Evolutionary conservation across 1,140 invertebrate species (phyloP).

Genomic region (Tyrophagus putrescentiae): DNA sequence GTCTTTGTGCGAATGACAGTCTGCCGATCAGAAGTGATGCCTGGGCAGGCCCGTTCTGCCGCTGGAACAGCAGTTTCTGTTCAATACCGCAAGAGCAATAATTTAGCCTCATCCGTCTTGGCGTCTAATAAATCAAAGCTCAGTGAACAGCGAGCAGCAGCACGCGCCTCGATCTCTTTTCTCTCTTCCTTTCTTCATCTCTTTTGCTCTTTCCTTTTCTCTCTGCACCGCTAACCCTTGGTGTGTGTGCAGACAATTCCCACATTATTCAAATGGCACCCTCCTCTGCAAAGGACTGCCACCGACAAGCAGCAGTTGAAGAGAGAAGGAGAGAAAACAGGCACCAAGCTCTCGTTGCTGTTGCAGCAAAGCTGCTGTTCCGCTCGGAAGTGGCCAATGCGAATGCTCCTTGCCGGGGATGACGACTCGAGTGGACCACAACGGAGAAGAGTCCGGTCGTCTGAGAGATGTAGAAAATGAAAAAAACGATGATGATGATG

Average conservation of each 20-base stretch:
- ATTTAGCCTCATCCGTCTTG: not conserved
- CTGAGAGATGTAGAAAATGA: too few relatives aligned
- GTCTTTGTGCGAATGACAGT: too few relatives aligned
- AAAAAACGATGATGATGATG: too few relatives aligned
- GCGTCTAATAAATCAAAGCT: not conserved
- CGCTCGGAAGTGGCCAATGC: not conserved
- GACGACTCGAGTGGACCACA: too few relatives aligned
- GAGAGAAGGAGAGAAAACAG: too few relatives aligned
- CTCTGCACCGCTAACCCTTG: not conserved
- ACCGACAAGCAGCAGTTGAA: not conserved
- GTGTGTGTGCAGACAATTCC: slow-evolving; percentile 2
- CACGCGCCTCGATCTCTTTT: not conserved
- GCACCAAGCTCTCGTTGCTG: too few relatives aligned
- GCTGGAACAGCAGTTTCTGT: too few relatives aligned
- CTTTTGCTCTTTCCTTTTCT: not conserved
- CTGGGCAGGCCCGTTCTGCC: too few relatives aligned
- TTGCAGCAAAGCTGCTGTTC: not conserved
- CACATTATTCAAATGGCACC: slow-evolving; percentile 12
- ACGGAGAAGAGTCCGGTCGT: too few relatives aligned
- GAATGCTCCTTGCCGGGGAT: too few relatives aligned
- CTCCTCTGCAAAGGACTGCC: not conserved
- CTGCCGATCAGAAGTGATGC: too few relatives aligned
- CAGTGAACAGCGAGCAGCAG: slow-evolving; percentile 7
- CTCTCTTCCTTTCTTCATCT: not conserved
- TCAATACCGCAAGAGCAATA: too few relatives aligned